phyloP scores from a whole-genome alignment of 2,113 vertebrate genomes.

The Pagrus major region DNA sequence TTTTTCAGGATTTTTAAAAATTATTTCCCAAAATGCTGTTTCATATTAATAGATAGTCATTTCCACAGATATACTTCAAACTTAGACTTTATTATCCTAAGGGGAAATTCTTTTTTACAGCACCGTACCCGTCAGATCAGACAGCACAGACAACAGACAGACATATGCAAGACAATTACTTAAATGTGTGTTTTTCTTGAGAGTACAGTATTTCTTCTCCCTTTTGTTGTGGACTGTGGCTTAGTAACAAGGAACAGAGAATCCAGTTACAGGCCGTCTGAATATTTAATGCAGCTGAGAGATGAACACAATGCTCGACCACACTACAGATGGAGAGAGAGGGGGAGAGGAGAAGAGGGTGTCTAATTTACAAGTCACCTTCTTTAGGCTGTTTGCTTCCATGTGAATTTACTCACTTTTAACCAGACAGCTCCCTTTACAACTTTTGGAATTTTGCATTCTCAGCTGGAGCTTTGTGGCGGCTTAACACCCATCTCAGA shows the following conservation, averaged over 20 bases:
- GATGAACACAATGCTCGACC: conserved; percentile 81
- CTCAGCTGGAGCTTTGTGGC: conserved; percentile 78
- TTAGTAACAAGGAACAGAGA: conserved; percentile 78
- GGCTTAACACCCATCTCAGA: conserved; percentile 77
- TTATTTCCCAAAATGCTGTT: not conserved
- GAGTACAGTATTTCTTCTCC: conserved; percentile 50
- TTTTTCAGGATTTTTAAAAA: not conserved
- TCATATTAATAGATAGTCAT: not conserved
- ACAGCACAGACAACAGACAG: too few species aligned
- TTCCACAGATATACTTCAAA: conserved; percentile 4
- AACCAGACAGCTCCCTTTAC: not conserved
- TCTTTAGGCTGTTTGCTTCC: conserved; percentile 43
- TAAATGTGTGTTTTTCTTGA: conserved; percentile 27
- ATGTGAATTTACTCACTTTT: conserved; percentile 28
- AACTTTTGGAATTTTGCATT: conserved; percentile 7
- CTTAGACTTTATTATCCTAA: too few species aligned
- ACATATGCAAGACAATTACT: conserved; percentile 10
- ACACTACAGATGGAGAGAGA: conserved; percentile 75
- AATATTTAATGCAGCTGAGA: conserved; percentile 85
- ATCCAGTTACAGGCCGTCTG: conserved; percentile 82
- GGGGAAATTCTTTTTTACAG: too few species aligned
- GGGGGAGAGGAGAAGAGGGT: conserved; percentile 52
- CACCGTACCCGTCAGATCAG: too few species aligned
- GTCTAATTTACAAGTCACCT: conserved; percentile 77
- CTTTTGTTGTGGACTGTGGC: conserved; percentile 80